Evolutionary conservation across 2,888 invertebrate genomes (phyloP).

Genomic region (Xanthia togata): DNA sequence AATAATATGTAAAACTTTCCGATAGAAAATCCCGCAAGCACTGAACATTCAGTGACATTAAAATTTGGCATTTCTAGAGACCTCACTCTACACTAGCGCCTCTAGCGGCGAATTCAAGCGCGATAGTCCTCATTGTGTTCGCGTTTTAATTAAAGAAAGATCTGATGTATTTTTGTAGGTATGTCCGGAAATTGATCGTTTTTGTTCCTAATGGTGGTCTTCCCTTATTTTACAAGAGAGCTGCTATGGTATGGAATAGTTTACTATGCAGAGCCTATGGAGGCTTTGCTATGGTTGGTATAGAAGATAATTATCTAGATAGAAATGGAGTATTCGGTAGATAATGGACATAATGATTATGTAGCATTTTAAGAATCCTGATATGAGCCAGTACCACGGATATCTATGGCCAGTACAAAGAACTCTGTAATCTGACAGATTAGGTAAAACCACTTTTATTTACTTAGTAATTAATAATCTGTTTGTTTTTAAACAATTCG

Average conservation of each 20-base stretch:
- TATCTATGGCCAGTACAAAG: neutral
- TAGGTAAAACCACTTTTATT: constrained; percentile 5
- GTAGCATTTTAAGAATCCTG: neutral
- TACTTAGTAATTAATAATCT: constrained; percentile 15
- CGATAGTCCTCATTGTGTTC: no score
- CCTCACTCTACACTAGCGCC: no score
- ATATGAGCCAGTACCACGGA: neutral
- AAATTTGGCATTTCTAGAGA: no score
- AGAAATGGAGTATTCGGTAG: neutral
- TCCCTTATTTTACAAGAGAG: neutral
- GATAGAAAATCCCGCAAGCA: no score
- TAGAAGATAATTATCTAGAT: neutral
- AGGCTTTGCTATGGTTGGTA: neutral
- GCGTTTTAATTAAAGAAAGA: neutral
- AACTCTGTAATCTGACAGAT: constrained; percentile 20
- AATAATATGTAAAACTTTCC: no score
- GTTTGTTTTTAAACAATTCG: constrained; percentile 18
- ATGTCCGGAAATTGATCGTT: neutral
- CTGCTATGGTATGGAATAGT: neutral
- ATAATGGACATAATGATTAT: neutral
- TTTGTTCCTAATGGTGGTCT: neutral
- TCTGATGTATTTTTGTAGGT: neutral
- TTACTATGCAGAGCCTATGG: neutral
- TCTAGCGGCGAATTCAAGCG: no score
- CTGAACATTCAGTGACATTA: no score